These are phyloP conservation scores for Diphyllodes magnificus DNA, from an alignment of 2,113 vertebrate species.

Conservation along the genomic window DNA sequence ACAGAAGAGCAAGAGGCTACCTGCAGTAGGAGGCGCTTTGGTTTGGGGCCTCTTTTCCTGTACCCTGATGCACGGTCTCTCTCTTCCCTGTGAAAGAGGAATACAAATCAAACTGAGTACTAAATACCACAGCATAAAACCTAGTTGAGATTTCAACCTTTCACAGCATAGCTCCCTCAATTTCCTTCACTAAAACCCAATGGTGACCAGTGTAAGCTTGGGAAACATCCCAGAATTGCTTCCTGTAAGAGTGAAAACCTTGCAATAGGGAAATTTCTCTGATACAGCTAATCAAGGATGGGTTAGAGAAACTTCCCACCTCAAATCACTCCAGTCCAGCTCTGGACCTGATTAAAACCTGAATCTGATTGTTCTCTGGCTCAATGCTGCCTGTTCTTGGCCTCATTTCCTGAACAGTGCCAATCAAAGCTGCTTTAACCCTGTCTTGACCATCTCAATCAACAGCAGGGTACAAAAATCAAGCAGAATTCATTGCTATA, in stretches of 20 bases:
- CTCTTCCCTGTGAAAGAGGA: constrained; percentile 83
- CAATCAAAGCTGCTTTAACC: neutral
- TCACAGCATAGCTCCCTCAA: neutral
- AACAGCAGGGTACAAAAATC: neutral
- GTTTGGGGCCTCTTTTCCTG: constrained; percentile 94
- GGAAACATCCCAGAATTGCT: neutral
- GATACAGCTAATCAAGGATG: neutral
- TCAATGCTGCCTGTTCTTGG: neutral
- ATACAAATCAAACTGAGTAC: neutral
- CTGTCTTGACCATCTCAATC: neutral
- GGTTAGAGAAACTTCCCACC: neutral
- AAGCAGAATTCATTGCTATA: neutral
- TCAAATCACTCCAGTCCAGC: neutral
- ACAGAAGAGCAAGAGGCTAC: constrained; percentile 68
- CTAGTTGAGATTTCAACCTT: neutral
- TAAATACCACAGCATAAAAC: neutral
- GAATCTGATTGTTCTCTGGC: neutral
- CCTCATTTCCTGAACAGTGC: neutral
- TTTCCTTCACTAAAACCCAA: neutral
- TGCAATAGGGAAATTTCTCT: neutral
- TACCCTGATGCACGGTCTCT: constrained; percentile 90
- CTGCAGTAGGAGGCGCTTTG: constrained; percentile 90
- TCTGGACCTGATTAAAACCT: neutral
- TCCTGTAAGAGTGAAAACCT: neutral
- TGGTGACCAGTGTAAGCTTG: neutral